Base-by-base conservation (phyloP, 1,140 invertebrate species). In the Stenopsyche tienmushanensis region DNA sequence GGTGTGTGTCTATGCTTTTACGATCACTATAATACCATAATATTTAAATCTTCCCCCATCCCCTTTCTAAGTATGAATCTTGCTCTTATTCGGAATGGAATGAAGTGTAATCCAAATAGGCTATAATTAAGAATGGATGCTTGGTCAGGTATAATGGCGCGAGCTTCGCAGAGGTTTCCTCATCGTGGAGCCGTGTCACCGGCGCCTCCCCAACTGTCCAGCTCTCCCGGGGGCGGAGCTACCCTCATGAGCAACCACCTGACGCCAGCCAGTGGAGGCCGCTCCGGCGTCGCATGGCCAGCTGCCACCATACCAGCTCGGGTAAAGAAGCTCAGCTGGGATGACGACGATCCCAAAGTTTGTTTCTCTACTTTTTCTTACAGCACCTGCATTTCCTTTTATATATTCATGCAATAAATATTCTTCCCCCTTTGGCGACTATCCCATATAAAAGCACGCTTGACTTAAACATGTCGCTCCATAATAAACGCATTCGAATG, bases 241-340 rank as follows among this genome's bases (percentile, higher is more conserved):
- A 67, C 74, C 57, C 73, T 74, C 1, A 77, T 75, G 73, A 74
- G 72, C 64, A 76, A 78, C 72, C 78, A 79, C 72, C 69, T 80
- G 20, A 62, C 68, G 63, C 44, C 58, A 65, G 59, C 72, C 42
- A 67, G 72, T 63, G 63, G 64, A 52, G 74, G 77, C 7, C 72
- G 79, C 57, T 78, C 76, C 18, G 78, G 75, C 49, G 78, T 79
- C 64, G 79, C 78, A 65, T 85, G 86, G 85, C 80, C 83, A 7
- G 73, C 75, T 50, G 79, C 78, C 64, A 86, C 85, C 55, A 87
- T 88, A 39, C 86, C 86, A 20, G 80, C 84, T 55, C 73, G 85
- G 42, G 84, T 88, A 62, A 88, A 88, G 76, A 86, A 87, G 67
- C 80, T 88, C 62, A 86, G 84, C 72, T 88, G 86, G 86, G 85